Evolutionary conservation across 2,113 vertebrate species (phyloP).

Genomic region (Pangasianodon hypophthalmus): DNA sequence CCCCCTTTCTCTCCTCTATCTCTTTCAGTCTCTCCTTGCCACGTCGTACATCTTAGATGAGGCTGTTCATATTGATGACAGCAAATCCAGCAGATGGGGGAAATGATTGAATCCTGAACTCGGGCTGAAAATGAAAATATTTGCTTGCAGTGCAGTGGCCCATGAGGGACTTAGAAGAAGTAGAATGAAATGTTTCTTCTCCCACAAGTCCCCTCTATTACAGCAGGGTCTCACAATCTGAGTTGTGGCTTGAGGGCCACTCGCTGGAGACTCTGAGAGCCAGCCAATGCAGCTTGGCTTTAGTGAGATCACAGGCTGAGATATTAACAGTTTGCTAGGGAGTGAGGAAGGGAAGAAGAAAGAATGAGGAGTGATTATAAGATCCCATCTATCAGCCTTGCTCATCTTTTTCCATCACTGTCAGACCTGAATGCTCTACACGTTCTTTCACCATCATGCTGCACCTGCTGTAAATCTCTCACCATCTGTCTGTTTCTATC

Average conservation of each 20-base stretch:
- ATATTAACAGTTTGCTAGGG: slow-evolving; percentile 27
- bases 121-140: slow-evolving; percentile 61
- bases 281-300: slow-evolving; percentile 29
- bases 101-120: slow-evolving; percentile 66
- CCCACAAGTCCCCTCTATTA: slow-evolving; percentile 19
- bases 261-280: slow-evolving; percentile 15
- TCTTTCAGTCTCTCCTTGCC: slow-evolving; percentile 22
- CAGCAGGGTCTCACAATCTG: slow-evolving; percentile 26
- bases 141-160: slow-evolving; percentile 58
- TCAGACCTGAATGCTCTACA: slow-evolving; percentile 32
- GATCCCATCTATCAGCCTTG: slow-evolving; percentile 24
- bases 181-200: slow-evolving; percentile 36
- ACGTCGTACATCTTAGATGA: slow-evolving; percentile 36
- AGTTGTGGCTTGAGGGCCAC: not conserved
- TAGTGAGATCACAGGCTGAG: slow-evolving; percentile 17
- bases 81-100: slow-evolving; percentile 55
- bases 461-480: slow-evolving; percentile 38
- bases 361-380: slow-evolving; percentile 8
- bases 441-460: slow-evolving; percentile 15
- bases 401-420: slow-evolving; percentile 39
- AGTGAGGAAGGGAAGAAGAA: not conserved
- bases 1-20: not conserved
- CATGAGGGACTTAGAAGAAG: slow-evolving; percentile 43
- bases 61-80: slow-evolving; percentile 62
- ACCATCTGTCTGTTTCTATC: slow-evolving; percentile 1